Conservation (phyloP, 1,140 invertebrate species). For the fruit fly (Drosophila melanogaster) region Release_6_plus_ISO1_MT NT_033777.3:22045501-22046000, state of each 20-base stretch:
- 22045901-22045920: background rate
- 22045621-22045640: constrained; percentile 24
- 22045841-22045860: background rate
- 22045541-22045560: constrained; percentile 80
- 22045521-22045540: constrained; percentile 47
- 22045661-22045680: constrained; percentile 1
- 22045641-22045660: constrained; percentile 13
- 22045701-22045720: constrained; percentile 1
- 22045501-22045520: constrained; percentile 75
- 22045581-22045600: constrained; percentile 38
- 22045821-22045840: no score
- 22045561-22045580: constrained; percentile 64
- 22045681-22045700: constrained; percentile 9
- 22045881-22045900: background rate
- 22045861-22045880: background rate
- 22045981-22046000: background rate
- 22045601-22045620: constrained; percentile 48
- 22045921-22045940: constrained; percentile 9
- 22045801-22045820: no score
- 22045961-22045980: background rate
- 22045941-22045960: background rate
- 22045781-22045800: background rate
- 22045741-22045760: background rate
- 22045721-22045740: constrained; percentile 5
- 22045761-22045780: background rate